Conservation (phyloP, 1,140 invertebrate genomes). For the Ganaspis sp. region DNA sequence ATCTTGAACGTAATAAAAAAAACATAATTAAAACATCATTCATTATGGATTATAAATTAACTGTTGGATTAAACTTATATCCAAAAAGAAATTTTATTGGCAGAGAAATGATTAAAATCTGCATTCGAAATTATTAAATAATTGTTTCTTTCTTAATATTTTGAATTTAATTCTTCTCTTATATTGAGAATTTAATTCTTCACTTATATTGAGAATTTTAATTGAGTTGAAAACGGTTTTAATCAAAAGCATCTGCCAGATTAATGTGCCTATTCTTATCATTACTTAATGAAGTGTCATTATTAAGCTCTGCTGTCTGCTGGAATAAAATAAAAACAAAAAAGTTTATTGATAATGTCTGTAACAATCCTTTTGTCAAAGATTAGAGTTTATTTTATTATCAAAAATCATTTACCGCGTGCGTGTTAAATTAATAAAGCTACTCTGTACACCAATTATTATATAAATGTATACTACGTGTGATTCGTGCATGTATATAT, state of each 20-base stretch:
- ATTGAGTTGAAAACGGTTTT: slow-evolving; percentile 8
- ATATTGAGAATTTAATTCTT: too few relatives aligned
- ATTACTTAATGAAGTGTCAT: slow-evolving; percentile 17
- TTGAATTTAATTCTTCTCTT: neutral
- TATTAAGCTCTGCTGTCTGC: neutral
- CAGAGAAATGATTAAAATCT: neutral
- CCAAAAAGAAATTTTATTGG: neutral
- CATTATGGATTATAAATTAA: too few relatives aligned
- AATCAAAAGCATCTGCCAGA: slow-evolving; percentile 33
- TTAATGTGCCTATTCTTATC: slow-evolving; percentile 42
- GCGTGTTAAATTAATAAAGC: slow-evolving; percentile 34
- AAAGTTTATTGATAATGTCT: slow-evolving; percentile 10
- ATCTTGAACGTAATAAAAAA: too few relatives aligned
- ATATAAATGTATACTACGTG: slow-evolving; percentile 48
- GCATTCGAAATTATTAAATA: neutral
- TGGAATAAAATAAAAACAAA: neutral
- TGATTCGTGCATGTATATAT: slow-evolving; percentile 51
- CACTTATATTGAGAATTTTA: neutral
- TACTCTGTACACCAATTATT: slow-evolving; percentile 48
- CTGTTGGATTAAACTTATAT: slow-evolving; percentile 32
- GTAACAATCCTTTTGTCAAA: slow-evolving; percentile 61
- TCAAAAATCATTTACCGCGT: slow-evolving; percentile 55
- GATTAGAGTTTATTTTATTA: slow-evolving; percentile 72
- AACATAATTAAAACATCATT: too few relatives aligned
- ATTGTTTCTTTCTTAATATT: neutral